Conservation (phyloP, 2,113 vertebrate species). For the Plectropomus leopardus region DNA sequence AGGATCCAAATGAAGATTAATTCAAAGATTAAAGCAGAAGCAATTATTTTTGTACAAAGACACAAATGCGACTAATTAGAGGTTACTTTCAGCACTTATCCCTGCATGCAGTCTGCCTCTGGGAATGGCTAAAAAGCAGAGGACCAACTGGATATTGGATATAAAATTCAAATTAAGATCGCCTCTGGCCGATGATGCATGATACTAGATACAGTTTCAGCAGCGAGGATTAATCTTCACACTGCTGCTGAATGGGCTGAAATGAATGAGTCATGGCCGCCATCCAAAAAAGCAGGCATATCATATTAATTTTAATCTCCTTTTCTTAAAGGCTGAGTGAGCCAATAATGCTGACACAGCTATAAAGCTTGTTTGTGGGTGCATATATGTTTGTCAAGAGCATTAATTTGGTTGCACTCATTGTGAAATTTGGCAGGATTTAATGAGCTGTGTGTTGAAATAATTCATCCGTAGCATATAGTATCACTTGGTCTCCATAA, state of each 20-base stretch:
- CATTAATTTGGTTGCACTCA: background rate
- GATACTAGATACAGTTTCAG: conserved; percentile 25
- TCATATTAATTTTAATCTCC: conserved; percentile 25
- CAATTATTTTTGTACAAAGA: background rate
- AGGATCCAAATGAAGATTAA: background rate
- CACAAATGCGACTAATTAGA: background rate
- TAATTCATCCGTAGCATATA: background rate
- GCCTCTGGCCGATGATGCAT: conserved; percentile 2
- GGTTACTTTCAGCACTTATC: background rate
- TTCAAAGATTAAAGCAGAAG: background rate
- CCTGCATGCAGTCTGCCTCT: background rate
- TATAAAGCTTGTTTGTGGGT: background rate
- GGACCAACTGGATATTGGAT: conserved; percentile 11
- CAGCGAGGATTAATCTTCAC: conserved; percentile 32
- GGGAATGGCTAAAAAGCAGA: background rate
- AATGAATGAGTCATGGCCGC: conserved; percentile 36
- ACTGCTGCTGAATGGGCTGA: background rate
- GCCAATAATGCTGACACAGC: background rate
- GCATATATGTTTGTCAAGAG: background rate
- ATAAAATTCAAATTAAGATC: conserved; percentile 5
- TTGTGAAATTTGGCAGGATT: background rate
- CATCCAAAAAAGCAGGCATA: background rate
- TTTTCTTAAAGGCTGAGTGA: conserved; percentile 13
- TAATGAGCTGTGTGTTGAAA: background rate
- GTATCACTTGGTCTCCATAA: background rate